These are phyloP conservation scores for Galago senegalensis DNA, from an alignment of 2,797 vertebrate species.

Conservation along the genomic window DNA sequence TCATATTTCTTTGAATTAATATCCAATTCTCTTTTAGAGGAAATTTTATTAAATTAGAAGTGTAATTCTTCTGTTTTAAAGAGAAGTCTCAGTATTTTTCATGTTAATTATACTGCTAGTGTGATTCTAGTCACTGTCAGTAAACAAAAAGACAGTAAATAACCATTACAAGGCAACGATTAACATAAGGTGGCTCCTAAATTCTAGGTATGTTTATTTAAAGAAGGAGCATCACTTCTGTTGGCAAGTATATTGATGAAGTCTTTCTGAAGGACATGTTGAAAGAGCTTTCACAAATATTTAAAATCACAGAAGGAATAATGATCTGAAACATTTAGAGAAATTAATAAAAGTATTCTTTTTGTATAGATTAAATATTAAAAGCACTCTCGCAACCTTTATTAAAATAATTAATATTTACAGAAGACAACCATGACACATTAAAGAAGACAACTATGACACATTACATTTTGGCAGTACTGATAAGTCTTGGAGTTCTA, in stretches of 20 bases:
- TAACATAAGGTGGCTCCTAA: slow-evolving; percentile 81
- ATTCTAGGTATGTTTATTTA: slow-evolving; percentile 79
- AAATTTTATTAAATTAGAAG: slow-evolving; percentile 83
- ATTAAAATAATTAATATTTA: slow-evolving; percentile 69
- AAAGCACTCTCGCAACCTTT: not conserved
- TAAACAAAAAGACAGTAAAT: slow-evolving; percentile 83
- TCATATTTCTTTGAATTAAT: slow-evolving; percentile 67
- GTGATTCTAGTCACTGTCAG: slow-evolving; percentile 79
- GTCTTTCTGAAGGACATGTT: slow-evolving; percentile 75
- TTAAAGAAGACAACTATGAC: not conserved
- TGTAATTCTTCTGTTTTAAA: slow-evolving; percentile 83
- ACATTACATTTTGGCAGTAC: not conserved
- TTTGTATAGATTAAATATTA: slow-evolving; percentile 55
- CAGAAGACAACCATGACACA: not conserved
- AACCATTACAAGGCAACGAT: slow-evolving; percentile 81
- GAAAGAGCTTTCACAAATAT: slow-evolving; percentile 81
- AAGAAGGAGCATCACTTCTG: slow-evolving; percentile 75
- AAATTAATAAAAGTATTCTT: slow-evolving; percentile 46
- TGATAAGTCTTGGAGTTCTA: not conserved
- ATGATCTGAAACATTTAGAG: slow-evolving; percentile 57
- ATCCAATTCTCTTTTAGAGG: slow-evolving; percentile 64
- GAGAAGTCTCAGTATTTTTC: slow-evolving; percentile 70
- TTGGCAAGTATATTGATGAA: slow-evolving; percentile 75
- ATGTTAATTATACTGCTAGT: slow-evolving; percentile 74
- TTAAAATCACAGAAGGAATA: slow-evolving; percentile 74